These are phyloP conservation scores for Isurus oxyrinchus DNA, from an alignment of 2,113 vertebrate species.

Conservation along the genomic window DNA sequence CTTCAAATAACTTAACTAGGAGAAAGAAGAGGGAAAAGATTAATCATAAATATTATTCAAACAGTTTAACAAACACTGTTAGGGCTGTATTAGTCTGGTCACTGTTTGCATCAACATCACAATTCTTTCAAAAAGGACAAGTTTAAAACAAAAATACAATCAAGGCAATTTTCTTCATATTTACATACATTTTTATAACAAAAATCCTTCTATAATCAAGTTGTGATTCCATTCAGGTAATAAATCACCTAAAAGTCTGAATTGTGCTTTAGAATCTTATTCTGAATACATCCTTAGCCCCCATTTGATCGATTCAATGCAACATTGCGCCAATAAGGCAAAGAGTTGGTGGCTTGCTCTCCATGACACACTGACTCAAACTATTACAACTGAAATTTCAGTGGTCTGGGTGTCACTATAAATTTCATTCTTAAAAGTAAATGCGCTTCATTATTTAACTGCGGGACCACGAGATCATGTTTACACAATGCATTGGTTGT, in stretches of 20 bases:
- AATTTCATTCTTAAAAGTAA: background rate
- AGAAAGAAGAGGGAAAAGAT: slow-evolving; percentile 49
- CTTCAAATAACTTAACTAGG: slow-evolving; percentile 93
- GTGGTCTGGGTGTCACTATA: background rate
- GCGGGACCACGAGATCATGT: background rate
- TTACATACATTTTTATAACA: background rate
- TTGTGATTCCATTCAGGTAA: background rate
- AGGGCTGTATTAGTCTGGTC: background rate
- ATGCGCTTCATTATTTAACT: background rate
- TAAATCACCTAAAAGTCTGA: background rate
- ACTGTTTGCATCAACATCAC: background rate
- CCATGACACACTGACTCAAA: background rate
- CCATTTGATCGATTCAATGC: background rate
- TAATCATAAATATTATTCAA: background rate
- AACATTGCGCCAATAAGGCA: background rate
- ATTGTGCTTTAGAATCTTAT: background rate
- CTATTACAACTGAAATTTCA: background rate
- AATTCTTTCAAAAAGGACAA: background rate
- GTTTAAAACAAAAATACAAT: background rate
- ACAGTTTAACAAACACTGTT: too few species aligned
- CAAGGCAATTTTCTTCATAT: background rate
- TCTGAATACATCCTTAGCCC: background rate
- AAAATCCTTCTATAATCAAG: background rate
- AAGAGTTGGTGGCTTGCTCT: background rate
- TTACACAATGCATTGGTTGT: background rate